These are phyloP conservation scores for Prionace glauca DNA, from an alignment of 2,797 vertebrate species.

Conservation along the genomic window DNA sequence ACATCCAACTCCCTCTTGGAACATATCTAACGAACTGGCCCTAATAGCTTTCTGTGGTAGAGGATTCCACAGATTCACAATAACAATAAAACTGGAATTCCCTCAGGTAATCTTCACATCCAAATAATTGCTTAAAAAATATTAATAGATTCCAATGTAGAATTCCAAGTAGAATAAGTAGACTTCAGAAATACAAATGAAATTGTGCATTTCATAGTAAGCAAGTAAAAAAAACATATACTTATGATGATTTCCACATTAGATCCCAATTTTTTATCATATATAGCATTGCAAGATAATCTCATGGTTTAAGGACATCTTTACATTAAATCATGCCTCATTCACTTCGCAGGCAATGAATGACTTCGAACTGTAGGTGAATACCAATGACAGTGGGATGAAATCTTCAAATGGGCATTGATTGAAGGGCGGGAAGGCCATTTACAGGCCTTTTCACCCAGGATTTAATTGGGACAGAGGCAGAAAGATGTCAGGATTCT, in stretches of 20 bases:
- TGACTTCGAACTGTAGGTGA: neutral
- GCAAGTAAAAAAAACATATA: neutral
- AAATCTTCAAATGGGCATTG: neutral
- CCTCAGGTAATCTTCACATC: neutral
- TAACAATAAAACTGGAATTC: neutral
- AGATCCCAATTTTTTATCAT: neutral
- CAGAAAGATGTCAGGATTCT: neutral
- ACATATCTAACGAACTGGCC: no score
- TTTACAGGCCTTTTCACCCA: neutral
- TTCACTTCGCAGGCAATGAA: neutral
- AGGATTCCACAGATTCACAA: no score
- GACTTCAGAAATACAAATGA: neutral
- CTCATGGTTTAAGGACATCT: neutral
- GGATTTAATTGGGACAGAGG: no score
- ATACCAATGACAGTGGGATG: neutral
- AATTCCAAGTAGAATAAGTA: neutral
- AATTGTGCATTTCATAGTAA: neutral
- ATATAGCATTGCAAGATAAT: neutral
- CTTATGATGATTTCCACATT: no score
- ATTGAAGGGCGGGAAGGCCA: neutral
- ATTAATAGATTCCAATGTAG: neutral
- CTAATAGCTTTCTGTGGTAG: no score
- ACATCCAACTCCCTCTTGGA: no score
- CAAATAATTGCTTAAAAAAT: neutral
- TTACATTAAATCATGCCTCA: neutral